Conservation (phyloP, 2,888 invertebrate genomes). For the Agrochola lychnidis region DNA sequence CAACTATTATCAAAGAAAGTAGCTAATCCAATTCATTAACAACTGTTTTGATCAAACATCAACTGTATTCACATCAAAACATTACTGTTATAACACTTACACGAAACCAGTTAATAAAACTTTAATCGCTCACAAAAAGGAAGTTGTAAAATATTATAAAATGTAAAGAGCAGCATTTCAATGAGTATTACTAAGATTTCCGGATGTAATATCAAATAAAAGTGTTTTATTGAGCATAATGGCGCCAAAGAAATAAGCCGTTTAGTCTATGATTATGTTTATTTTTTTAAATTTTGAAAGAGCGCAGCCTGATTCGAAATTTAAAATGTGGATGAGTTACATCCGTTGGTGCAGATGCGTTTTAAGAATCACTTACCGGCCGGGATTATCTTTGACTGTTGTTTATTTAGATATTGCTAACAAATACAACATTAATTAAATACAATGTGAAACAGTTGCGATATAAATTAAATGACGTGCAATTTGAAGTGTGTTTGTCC, state of each 20-base stretch:
- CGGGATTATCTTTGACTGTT: neutral
- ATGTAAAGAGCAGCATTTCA: constrained; percentile 59
- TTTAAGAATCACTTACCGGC: constrained; percentile 40
- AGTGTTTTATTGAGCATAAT: constrained; percentile 65
- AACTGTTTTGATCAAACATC: constrained; percentile 47
- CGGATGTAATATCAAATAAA: constrained; percentile 65
- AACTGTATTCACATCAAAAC: constrained; percentile 51
- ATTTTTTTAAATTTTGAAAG: constrained; percentile 57
- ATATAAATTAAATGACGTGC: neutral
- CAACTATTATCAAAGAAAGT: constrained; percentile 36
- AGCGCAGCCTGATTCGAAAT: constrained; percentile 39
- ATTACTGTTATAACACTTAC: constrained; percentile 58
- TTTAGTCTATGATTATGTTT: constrained; percentile 58
- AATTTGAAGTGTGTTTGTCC: neutral
- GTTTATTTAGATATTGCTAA: constrained; percentile 30
- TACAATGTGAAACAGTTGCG: neutral
- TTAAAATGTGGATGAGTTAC: constrained; percentile 42
- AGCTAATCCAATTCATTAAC: constrained; percentile 34
- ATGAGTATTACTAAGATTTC: constrained; percentile 63
- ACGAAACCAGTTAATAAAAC: constrained; percentile 56
- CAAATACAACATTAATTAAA: neutral
- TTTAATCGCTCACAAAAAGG: constrained; percentile 58
- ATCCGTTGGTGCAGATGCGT: constrained; percentile 29
- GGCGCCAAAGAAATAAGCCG: constrained; percentile 63
- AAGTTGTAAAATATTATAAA: constrained; percentile 63